Evolutionary conservation across 1,140 invertebrate genomes (phyloP), one percentile per base, ranked within the genome.

Genomic region (Drosophila triauraria): DNA sequence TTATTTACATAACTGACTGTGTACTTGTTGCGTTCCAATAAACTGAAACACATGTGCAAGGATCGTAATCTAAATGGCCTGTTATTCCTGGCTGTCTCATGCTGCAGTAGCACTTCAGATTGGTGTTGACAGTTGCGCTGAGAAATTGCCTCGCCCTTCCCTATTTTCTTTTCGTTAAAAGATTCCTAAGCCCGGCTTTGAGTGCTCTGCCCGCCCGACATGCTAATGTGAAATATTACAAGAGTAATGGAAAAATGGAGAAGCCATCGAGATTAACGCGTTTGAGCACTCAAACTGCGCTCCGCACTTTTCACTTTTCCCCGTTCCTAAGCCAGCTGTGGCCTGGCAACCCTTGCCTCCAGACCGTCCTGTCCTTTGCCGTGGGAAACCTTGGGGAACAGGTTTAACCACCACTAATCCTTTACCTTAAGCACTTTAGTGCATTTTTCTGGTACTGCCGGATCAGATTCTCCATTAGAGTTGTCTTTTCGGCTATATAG

Each of bases 71-170:
- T 38, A 62, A 77, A 63, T 54, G 71, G 53, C 56, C 25, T 64
- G 60, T 56, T 65, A 54, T 42, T 54, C 47, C 61, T 44, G 47
- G n/a, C 35, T 74, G 61, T 58, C 64, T 80, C 54, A 80, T 42
- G 53, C 27, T 27, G 59, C 67, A 44, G 76, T 63, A 78, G 69
- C 82, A 90, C 86, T 90, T 87, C 50, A 90, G 77, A 78, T 90
- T 79, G 85, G 82, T 90, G 85, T 90, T 90, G 85, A 90, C 85
- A 90, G 75, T 60, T 54, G 51, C 38, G 70, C 44, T 79, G 81
- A 90, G 85, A 85, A 90, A 90, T 90, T 82, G 70, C 62, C 78
- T 82, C 65, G 65, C 68, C 85, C 43, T 47, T 42, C 42, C 35
- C 25, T 12, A 10, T 53, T 17, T 23, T 30, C 23, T 53, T 59